Conservation (phyloP, 64 coral and sea anemone genomes). For the Stichodactyla helianthus region DNA sequence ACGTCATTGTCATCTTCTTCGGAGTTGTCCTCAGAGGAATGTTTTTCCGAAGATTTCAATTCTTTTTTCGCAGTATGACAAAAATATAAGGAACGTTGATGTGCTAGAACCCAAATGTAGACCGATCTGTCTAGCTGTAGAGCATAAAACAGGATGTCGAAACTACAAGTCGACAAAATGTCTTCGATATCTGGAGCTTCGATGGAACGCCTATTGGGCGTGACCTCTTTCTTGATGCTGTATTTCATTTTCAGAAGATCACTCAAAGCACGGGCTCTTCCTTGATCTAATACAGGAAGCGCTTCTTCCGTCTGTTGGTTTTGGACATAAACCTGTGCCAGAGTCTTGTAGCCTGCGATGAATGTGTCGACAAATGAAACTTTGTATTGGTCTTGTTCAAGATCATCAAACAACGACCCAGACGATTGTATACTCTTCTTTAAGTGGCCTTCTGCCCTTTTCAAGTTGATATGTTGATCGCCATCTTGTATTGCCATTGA, state of each 20-base stretch:
- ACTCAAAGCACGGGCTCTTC: constrained; percentile 25
- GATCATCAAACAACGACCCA: not conserved
- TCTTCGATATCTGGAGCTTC: not conserved
- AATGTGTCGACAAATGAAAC: constrained; percentile 25
- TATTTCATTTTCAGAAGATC: constrained; percentile 20
- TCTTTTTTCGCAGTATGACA: not conserved
- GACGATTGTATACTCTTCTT: no score
- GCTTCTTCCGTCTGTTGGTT: constrained; percentile 21
- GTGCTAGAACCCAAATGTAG: not conserved
- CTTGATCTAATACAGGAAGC: constrained; percentile 4
- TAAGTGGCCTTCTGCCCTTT: no score
- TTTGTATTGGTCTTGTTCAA: constrained; percentile 30
- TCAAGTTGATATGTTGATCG: no score
- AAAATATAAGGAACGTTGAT: not conserved
- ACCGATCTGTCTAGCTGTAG: not conserved
- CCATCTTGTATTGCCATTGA: no score
- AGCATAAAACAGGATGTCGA: constrained; percentile 13
- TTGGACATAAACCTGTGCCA: constrained; percentile 1
- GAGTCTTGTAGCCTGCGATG: not conserved
- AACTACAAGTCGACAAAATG: not conserved
- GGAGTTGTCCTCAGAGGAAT: not conserved
- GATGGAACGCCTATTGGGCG: not conserved
- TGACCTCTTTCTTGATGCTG: not conserved
- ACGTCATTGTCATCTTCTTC: no score
- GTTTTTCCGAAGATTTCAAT: not conserved